Evolutionary conservation across 2,113 vertebrate genomes (phyloP), one percentile per base, ranked within the genome.

Genomic region (Ictalurus punctatus): DNA sequence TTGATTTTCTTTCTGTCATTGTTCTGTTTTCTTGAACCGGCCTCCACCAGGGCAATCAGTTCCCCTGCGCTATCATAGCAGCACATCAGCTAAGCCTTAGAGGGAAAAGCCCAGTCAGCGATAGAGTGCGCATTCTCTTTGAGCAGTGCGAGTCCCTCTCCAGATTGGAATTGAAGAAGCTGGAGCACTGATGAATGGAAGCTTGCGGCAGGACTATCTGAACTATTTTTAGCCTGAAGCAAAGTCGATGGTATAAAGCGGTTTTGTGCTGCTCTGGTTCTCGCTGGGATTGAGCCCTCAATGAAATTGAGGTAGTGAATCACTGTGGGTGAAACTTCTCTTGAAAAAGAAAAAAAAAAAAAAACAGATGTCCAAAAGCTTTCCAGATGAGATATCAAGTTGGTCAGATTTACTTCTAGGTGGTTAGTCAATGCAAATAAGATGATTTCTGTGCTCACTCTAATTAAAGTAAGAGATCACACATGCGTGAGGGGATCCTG

Each of bases 201-300:
- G 71, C 86, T 85, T 7, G 37, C 54, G 44, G 83, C 74, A 78
- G 37, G 82, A 52, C 87, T 37, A 65, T 87, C 59, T 56, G 71
- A 48, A n/a, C 82, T 89, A 90, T 90, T 88, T 88, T 84, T 90
- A 90, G 79, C 67, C 65, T n/a, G 69, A 30, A 58, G 79, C 48
- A 58, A 63, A 83, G 85, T 61, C 69, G 27, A 37, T 30, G 56
- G 23, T 73, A 27, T 85, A 74, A 82, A 87, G 16, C 54, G 3
- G 25, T 88, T 69, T 87, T 83, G n/a, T 81, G 81, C 78, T 61
- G 63, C 74, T 80, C 63, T 67, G 58, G 19, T 52, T 34, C 63
- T 67, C 30, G 27, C 16, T 13, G 58, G 52, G 40, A 80, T 58
- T 63, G 74, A 67, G 21, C 7, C 56, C 81, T 61, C 34, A 23